These are phyloP conservation scores for Microhierax caerulescens DNA, from an alignment of 2,797 vertebrate species.

Conservation along the genomic window DNA sequence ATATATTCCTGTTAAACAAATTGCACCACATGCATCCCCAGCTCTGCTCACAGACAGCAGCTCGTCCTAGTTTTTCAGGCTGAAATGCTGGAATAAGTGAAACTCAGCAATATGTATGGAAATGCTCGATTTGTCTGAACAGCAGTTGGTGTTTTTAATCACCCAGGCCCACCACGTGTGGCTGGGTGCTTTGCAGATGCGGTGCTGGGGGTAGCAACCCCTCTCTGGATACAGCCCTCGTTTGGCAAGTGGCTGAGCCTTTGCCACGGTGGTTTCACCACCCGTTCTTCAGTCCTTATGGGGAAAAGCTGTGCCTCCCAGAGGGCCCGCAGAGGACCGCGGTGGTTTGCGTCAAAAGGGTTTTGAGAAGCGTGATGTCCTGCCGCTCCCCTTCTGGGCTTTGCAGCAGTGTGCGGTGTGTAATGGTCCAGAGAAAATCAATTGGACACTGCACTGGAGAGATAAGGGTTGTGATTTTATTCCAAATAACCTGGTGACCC, in stretches of 20 bases:
- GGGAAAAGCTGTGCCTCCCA: background rate
- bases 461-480: constrained; percentile 85
- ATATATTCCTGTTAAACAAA: constrained; percentile 20
- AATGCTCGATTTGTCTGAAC: background rate
- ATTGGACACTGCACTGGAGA: constrained; percentile 85
- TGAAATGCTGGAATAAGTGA: background rate
- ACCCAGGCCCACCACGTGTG: no score
- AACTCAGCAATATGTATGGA: background rate
- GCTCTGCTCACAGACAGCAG: background rate
- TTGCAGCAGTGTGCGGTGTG: constrained; percentile 68
- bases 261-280: fast-evolving
- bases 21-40: background rate
- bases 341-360: constrained; percentile 6
- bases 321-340: background rate
- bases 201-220: background rate
- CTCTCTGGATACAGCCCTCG: background rate
- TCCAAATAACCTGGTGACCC: constrained; percentile 83
- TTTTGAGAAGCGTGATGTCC: constrained; percentile 51
- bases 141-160: background rate
- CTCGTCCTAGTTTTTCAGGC: background rate
- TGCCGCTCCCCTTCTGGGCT: constrained; percentile 12
- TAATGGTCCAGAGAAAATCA: constrained; percentile 92
- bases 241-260: background rate
- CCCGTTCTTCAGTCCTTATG: background rate
- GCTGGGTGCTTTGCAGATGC: background rate